These are phyloP conservation scores for Pavo muticus DNA, from an alignment of 2,113 vertebrate species.

Conservation along the genomic window DNA sequence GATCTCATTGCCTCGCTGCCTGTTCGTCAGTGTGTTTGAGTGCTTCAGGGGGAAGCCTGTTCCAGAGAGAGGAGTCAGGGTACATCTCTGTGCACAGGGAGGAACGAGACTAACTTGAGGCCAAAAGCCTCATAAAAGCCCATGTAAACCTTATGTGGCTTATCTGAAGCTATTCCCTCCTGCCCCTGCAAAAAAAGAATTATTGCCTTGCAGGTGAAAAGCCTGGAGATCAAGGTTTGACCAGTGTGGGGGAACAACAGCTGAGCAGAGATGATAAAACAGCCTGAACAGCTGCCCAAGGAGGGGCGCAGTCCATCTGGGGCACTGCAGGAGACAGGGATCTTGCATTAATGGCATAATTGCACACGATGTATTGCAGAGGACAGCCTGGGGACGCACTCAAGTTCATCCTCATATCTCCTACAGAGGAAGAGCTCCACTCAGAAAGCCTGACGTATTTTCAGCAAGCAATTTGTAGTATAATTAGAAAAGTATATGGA, in stretches of 20 bases:
- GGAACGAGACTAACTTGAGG: not conserved
- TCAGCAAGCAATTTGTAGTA: fast-evolving
- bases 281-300: not conserved
- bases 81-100: not conserved
- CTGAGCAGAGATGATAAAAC: not conserved
- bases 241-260: not conserved
- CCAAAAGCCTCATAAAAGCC: not conserved
- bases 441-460: not conserved
- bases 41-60: conserved; percentile 81
- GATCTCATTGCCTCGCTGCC: conserved; percentile 93
- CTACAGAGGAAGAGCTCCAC: not conserved
- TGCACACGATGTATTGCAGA: fast-evolving
- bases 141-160: not conserved
- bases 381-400: not conserved
- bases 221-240: not conserved
- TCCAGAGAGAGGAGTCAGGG: not conserved
- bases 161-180: not conserved
- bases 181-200: not conserved
- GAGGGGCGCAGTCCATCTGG: not conserved
- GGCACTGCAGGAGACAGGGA: not conserved
- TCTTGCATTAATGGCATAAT: not conserved
- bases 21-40: conserved; percentile 92
- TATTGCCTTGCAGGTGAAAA: not conserved
- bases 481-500: not conserved
- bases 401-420: not conserved